Conservation (phyloP, 2,797 vertebrate genomes). For the Pelodytes ibericus region DNA sequence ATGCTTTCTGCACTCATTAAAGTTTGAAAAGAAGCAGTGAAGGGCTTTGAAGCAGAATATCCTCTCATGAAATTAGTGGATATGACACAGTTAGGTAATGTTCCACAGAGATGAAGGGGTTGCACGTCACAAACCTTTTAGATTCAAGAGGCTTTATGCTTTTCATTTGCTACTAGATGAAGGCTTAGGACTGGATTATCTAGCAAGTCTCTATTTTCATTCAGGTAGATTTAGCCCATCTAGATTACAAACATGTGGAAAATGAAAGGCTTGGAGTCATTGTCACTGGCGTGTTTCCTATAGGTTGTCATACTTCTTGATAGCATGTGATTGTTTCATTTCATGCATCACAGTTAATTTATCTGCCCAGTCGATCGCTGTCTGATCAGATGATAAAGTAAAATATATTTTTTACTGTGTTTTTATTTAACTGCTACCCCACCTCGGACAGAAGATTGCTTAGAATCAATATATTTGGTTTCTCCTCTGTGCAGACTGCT, state of each 20-base stretch:
- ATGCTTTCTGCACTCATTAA: slow-evolving; percentile 68
- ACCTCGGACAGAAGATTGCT: too few species aligned
- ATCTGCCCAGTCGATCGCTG: too few species aligned
- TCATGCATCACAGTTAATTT: too few species aligned
- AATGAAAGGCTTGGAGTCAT: slow-evolving; percentile 48
- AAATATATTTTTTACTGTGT: too few species aligned
- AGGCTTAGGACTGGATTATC: slow-evolving; percentile 74
- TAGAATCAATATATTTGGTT: too few species aligned
- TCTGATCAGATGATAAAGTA: too few species aligned
- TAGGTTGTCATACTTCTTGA: neutral
- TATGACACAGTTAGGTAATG: slow-evolving; percentile 76
- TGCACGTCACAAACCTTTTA: slow-evolving; percentile 70
- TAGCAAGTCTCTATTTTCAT: slow-evolving; percentile 69
- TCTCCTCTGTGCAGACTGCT: too few species aligned
- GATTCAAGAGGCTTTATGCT: slow-evolving; percentile 72
- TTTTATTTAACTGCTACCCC: too few species aligned
- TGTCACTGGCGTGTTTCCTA: slow-evolving; percentile 14
- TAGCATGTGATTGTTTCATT: neutral
- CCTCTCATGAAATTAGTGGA: slow-evolving; percentile 70
- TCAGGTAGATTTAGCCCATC: slow-evolving; percentile 70
- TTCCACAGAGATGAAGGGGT: slow-evolving; percentile 67
- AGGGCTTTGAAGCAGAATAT: slow-evolving; percentile 69
- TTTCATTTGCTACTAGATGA: slow-evolving; percentile 73
- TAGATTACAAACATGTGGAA: slow-evolving; percentile 60
- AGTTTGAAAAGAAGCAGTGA: slow-evolving; percentile 67